Base-by-base conservation (phyloP, 2,888 invertebrate genomes). In the Drosophila barbarae region DNA sequence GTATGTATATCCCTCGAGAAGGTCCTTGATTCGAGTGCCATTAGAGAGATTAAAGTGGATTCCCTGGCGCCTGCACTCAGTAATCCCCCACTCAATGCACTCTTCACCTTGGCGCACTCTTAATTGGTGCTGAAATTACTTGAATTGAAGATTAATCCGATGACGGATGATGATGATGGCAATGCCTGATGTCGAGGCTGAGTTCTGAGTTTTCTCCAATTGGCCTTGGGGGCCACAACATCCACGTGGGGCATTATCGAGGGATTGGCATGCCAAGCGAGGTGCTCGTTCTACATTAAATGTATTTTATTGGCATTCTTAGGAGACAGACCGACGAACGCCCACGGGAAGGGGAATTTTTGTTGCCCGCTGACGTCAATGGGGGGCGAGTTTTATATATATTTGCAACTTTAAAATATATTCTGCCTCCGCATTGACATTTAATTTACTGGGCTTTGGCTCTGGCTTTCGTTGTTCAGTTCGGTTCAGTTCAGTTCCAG, bases 331-430 rank as follows among this genome's bases (percentile, higher is more conserved):
- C 34, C 21, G 13, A 56, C 50, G 21, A 18, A 21, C 46, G 30
- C 51, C 56, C 56, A 51, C 39, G 13, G 50, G n/a, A 56, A 10
- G 13, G 50, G n/a, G 39, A 7, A 46, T 28, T n/a, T n/a, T 28
- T 34, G 12, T 15, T n/a, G 47, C 38, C 3, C 8, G 10, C 42
- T 77, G 77, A 78, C 77, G 77, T 78, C 77, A 78, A 78, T 77
- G 72, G 68, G 76, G 76, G 68, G 49, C 4, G n/a, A 7, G 42
- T n/a, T 9, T n/a, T 18, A 12, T 18, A 12, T 21, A 39, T 10
- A 70, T 69, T 66, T 32, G 42, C 41, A 50, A 50, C 55, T 68
- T 68, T 61, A 69, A 73, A 67, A 53, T 44, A 42, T 52, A 2
- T 42, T 26, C 9, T 30, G 18, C 13, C 61, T 61, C 30, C 18